These are phyloP conservation scores for Numenius arquata DNA, from an alignment of 2,113 vertebrate species.

Conservation along the genomic window DNA sequence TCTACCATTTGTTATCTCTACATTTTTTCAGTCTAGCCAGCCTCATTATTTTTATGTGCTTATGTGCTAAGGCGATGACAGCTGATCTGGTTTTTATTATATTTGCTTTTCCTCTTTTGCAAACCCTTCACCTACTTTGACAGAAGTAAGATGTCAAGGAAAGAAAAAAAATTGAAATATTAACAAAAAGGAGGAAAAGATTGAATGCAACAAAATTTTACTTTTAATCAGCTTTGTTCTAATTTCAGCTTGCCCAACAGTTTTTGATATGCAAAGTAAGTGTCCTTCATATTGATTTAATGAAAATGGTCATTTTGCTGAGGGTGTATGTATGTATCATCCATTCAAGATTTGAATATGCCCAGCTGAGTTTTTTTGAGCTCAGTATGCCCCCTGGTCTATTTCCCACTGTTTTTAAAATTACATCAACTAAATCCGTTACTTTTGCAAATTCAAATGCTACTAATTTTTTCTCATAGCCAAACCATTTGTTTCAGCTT, in stretches of 20 bases:
- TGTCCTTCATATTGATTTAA: slow-evolving; percentile 36
- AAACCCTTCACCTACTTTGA: neutral
- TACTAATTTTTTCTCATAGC: neutral
- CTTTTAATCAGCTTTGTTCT: slow-evolving; percentile 20
- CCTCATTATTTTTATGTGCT: neutral
- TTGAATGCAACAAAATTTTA: neutral
- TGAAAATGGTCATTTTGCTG: slow-evolving; percentile 63
- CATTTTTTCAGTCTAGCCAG: neutral
- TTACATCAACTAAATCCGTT: neutral
- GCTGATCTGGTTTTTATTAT: neutral
- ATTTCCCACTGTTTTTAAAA: neutral
- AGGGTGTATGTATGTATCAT: neutral
- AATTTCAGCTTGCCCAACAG: slow-evolving; percentile 21
- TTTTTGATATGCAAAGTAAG: slow-evolving; percentile 21
- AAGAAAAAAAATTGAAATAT: neutral
- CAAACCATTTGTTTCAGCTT: neutral
- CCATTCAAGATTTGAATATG: neutral
- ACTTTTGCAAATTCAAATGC: neutral
- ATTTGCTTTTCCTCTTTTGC: slow-evolving; percentile 6
- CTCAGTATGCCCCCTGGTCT: neutral
- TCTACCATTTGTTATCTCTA: neutral
- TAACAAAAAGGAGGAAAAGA: neutral
- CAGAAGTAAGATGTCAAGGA: neutral
- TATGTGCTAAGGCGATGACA: neutral
- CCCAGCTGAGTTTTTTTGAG: neutral